Evolutionary conservation across 2,888 invertebrate species (phyloP).

Genomic region (Apodemia mormo): DNA sequence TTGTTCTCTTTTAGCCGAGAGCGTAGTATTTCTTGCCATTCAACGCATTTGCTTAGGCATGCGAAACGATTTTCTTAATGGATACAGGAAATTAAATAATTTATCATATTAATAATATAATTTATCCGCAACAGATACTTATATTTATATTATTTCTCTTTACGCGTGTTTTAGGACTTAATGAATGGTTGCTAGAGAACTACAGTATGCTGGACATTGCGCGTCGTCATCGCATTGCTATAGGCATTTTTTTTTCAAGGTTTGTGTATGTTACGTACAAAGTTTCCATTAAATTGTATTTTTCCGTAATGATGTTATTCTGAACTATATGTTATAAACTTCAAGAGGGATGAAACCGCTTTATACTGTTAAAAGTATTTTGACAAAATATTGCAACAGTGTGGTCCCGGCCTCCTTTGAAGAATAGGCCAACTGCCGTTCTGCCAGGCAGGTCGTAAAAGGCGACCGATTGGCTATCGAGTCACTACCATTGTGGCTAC

Average conservation of each 20-base stretch:
- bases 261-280: conserved; percentile 30
- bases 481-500: too few relatives aligned
- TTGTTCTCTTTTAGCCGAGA: neutral
- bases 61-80: conserved; percentile 24
- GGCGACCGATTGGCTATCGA: too few relatives aligned
- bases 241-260: conserved; percentile 34
- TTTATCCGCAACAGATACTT: conserved; percentile 29
- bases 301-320: conserved; percentile 27
- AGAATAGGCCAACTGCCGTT: too few relatives aligned
- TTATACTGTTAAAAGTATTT: too few relatives aligned
- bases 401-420: too few relatives aligned
- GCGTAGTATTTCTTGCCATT: conserved; percentile 20
- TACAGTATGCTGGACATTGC: neutral
- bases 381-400: too few relatives aligned
- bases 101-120: conserved; percentile 30
- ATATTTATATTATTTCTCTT: conserved; percentile 30
- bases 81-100: conserved; percentile 29
- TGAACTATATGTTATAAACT: neutral
- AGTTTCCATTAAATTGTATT: conserved; percentile 35
- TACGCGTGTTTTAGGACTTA: conserved; percentile 31
- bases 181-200: conserved; percentile 19
- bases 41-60: conserved; percentile 25
- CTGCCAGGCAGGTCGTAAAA: too few relatives aligned
- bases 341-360: too few relatives aligned
- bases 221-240: conserved; percentile 27